Percentiles rank a stretch among this genome's conserved stretches.
Conservation (phyloP, 2,888 invertebrate genomes). For the Drosophila anceps region DNA sequence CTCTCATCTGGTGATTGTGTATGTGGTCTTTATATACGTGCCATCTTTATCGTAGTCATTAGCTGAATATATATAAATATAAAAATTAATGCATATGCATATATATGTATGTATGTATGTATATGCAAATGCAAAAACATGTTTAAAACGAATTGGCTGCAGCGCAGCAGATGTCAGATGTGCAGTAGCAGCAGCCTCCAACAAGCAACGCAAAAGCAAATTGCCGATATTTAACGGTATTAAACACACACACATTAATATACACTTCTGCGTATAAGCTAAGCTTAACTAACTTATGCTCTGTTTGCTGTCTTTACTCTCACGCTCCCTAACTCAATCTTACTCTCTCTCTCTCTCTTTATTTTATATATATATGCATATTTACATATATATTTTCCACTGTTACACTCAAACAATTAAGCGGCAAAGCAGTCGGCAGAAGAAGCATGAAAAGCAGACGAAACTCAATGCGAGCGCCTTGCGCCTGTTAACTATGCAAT, state of each 20-base stretch:
- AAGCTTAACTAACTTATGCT: slow-evolving; percentile 9
- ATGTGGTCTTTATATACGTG: slow-evolving; percentile 84
- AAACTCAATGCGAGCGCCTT: slow-evolving; percentile 32
- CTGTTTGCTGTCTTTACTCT: slow-evolving; percentile 13
- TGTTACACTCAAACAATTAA: slow-evolving; percentile 24
- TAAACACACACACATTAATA: slow-evolving; percentile 5
- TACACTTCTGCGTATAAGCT: neutral
- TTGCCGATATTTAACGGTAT: slow-evolving; percentile 28
- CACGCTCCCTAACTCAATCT: slow-evolving; percentile 3
- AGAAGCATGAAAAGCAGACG: slow-evolving; percentile 6
- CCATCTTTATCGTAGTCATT: slow-evolving; percentile 83
- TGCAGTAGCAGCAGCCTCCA: slow-evolving; percentile 23
- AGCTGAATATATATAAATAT: slow-evolving; percentile 62
- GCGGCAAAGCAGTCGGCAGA: slow-evolving; percentile 16
- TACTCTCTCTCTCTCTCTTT: slow-evolving; percentile 4
- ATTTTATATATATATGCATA: neutral
- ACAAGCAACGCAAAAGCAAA: slow-evolving; percentile 21
- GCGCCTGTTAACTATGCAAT: slow-evolving; percentile 54
- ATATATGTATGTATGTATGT: slow-evolving; percentile 10
- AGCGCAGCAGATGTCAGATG: slow-evolving; percentile 54
- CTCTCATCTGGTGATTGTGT: slow-evolving; percentile 82
- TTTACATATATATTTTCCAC: neutral
- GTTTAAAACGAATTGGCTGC: slow-evolving; percentile 32
- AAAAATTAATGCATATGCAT: slow-evolving; percentile 2
- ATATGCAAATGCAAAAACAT: slow-evolving; percentile 28